phyloP scores from a whole-genome alignment of 2,888 invertebrate species.

The Aspidiotus destructor region DNA sequence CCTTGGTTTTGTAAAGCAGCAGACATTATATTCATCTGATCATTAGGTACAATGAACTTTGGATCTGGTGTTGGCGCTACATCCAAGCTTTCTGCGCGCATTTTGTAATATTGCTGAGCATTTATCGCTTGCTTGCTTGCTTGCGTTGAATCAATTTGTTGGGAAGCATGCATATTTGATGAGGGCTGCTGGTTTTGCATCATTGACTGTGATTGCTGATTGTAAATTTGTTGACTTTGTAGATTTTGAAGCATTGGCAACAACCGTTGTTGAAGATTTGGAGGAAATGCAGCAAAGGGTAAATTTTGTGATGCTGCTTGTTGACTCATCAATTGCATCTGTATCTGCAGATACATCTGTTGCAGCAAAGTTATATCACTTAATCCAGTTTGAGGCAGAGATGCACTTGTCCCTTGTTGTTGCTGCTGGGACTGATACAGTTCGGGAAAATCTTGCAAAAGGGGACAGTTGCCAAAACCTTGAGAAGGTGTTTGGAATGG shows the following conservation, averaged over 20 bases:
- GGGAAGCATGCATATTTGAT: neutral
- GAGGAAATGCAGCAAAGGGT: conserved; percentile 1
- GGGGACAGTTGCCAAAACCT: conserved; percentile 12
- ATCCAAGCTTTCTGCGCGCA: conserved; percentile 22
- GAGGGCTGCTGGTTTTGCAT: conserved; percentile 10
- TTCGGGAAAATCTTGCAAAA: conserved; percentile 12
- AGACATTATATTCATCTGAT: conserved; percentile 10
- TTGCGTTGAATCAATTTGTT: conserved; percentile 6
- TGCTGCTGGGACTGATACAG: neutral
- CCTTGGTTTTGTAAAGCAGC: neutral
- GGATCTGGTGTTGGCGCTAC: neutral
- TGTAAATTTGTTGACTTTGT: conserved; percentile 5
- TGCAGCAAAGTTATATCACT: conserved; percentile 12
- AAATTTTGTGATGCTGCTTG: conserved; percentile 11
- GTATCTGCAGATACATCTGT: conserved; percentile 9
- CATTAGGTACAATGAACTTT: neutral
- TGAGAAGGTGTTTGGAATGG: conserved; percentile 8
- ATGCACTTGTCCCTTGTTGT: neutral
- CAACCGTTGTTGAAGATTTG: conserved; percentile 10
- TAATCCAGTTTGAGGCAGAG: neutral
- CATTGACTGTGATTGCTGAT: neutral
- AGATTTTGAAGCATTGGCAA: conserved; percentile 18
- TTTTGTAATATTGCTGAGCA: conserved; percentile 18
- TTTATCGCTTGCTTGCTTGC: conserved; percentile 7
- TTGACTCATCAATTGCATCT: conserved; percentile 8